Evolutionary conservation across 1,140 invertebrate genomes (phyloP).

Genomic region (Ceratosolen fusciceps): DNA sequence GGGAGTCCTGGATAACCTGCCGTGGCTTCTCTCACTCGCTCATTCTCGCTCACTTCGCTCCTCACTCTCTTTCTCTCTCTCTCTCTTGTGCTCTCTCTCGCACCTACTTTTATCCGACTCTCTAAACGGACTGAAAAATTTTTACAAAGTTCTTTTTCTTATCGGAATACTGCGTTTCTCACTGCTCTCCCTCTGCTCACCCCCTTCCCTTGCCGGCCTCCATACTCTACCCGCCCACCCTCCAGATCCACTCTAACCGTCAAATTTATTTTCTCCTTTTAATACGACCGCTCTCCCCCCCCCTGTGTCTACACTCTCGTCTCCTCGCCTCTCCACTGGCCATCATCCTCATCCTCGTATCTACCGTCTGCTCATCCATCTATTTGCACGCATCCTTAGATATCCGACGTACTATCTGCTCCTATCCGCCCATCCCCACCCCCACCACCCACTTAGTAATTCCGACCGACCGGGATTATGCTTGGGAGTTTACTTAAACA

Average conservation of each 20-base stretch:
- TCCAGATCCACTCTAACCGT: too few relatives aligned
- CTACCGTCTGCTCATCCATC: not conserved
- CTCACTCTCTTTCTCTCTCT: not conserved
- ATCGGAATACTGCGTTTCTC: conserved; percentile 14
- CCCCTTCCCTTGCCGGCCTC: not conserved
- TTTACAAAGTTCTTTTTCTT: conserved; percentile 22
- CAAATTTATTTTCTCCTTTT: too few relatives aligned
- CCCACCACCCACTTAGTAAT: not conserved
- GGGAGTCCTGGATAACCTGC: too few relatives aligned
- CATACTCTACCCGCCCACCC: too few relatives aligned
- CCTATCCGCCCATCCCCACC: too few relatives aligned
- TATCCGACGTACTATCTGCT: too few relatives aligned
- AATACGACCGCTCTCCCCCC: not conserved
- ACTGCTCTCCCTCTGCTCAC: not conserved
- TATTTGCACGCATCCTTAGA: not conserved
- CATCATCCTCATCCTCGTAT: not conserved
- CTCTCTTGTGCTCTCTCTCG: not conserved
- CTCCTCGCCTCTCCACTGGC: not conserved
- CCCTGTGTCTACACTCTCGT: too few relatives aligned
- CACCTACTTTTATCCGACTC: not conserved
- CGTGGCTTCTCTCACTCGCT: too few relatives aligned
- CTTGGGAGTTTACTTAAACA: conserved; percentile 6
- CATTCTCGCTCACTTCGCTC: too few relatives aligned
- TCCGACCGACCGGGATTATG: conserved; percentile 28
- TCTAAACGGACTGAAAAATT: too few relatives aligned